Percentiles rank a stretch among this genome's conserved stretches.
phyloP scores from a whole-genome alignment of 1,140 invertebrate species.

The Bombus superbus region DNA sequence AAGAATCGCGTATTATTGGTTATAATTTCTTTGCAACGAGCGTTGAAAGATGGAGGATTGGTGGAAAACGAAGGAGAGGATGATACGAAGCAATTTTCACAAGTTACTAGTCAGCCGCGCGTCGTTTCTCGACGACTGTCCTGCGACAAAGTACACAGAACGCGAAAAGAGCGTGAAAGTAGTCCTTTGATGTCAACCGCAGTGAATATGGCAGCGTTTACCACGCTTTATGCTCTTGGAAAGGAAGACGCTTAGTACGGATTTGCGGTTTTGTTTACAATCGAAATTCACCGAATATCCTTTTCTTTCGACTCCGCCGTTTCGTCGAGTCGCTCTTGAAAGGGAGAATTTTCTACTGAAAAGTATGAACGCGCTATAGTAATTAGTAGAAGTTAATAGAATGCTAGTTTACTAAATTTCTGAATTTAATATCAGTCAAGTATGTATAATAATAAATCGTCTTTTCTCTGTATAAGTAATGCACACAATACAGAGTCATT shows the following conservation, averaged over 20 bases:
- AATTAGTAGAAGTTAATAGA: no score
- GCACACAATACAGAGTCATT: no score
- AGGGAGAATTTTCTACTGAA: no score
- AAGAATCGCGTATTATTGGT: background rate
- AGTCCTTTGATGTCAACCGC: constrained; percentile 39
- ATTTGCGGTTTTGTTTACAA: constrained; percentile 25
- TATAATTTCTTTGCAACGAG: background rate
- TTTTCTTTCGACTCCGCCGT: background rate
- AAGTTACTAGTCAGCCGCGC: background rate
- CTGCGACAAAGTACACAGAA: background rate
- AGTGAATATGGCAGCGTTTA: background rate
- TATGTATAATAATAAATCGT: no score
- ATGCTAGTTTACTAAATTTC: no score
- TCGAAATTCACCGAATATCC: constrained; percentile 11
- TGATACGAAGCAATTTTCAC: constrained; percentile 11
- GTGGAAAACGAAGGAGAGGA: background rate
- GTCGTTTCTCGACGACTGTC: background rate
- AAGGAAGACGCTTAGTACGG: background rate
- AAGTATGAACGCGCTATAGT: no score
- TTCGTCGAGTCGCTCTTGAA: no score
- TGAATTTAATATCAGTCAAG: no score
- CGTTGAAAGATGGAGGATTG: background rate
- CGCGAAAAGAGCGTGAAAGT: constrained; percentile 15
- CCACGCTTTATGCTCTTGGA: background rate
- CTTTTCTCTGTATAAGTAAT: no score